Base-by-base conservation (phyloP, 2,888 invertebrate species). In the Lithophane ornitopus region DNA sequence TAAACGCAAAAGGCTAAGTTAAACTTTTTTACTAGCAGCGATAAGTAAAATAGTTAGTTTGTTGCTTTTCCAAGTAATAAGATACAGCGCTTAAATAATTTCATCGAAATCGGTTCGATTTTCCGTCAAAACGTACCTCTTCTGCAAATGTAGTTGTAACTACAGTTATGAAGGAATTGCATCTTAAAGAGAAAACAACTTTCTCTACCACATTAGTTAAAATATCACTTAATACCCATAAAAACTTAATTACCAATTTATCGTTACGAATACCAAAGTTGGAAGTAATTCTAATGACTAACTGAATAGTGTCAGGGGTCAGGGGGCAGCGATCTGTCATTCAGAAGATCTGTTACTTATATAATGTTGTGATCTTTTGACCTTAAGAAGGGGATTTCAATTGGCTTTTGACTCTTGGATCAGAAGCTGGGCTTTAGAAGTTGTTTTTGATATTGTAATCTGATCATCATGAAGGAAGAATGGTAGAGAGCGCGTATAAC, bases 321-420 rank as follows among this genome's bases (percentile, higher is more conserved):
- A 52, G 19, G 49, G 68, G 62, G 49, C 80, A 79, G 65, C 58
- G 46, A 79, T 83, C 80, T 66, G 80, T 82, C 80, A 83, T 82
- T 68, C 56, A 74, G 74, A 68, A 83, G 72, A 82, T 69, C 65
- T 83, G 61, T 52, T 69, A 66, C 80, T 77, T 71, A 79, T 69
- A 68, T 72, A 70, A 74, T 49, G 49, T 26, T 49, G 14, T 46
- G 85, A 85, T 76, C 85, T 82, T 34, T 72, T 74, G 61, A 79
- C 79, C 80, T 67, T 2, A 54, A 9, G 58, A 12, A 56, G 44
- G 46, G 52, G 69, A 56, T 69, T 73, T 69, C 65, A 69, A 82
- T 81, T 74, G 65, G 9, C 44, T 74, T 69, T 65, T 44, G n/a
- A 58, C 39, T 74, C 39, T 68, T 49, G 8, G 52, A 8, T 54